Evolutionary conservation across 2,797 vertebrate species (phyloP), one percentile per base, ranked within the genome.

Genomic region (Amphiprion clarkii): DNA sequence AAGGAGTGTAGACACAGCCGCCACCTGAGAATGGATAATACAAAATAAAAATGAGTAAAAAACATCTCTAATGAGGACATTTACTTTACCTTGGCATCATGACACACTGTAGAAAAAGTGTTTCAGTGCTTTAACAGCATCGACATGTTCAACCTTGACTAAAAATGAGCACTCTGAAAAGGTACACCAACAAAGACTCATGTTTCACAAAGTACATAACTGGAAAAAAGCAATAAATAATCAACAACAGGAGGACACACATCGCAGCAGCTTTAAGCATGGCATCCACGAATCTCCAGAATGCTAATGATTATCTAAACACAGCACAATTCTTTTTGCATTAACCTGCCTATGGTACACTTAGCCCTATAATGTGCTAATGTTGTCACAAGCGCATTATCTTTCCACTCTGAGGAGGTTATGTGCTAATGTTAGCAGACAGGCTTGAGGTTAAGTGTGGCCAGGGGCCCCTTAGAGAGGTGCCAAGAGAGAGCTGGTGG

Each of bases 401-500:
- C 76, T 76, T 71, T 61, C 53, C 77, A 42, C 79, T 73, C 74
- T 61, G 81, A 88, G 64, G 71, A 82, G 64, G 82, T 87, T 79
- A 72, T 58, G 87, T 40, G 63, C 81, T 90, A 89, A 92, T 85
- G 81, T 85, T 90, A 80, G 85, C 80, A 78, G 89, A 89, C 88
- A 89, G 84, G 87, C 85, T 77, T 76, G 78, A 88, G 90, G 91
- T 93, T 91, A 92, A 91, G 87, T 92, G 91, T 91, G 88, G 87
- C 88, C 83, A 85, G 83, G 76, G 86, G 82, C 85, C 91, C 83
- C 87, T 89, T 72, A 81, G 71, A 89, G 65, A 83, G 75, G 79
- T 90, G 90, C 91, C 90, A 93, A 79, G 69, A 84, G 76, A 87
- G 84, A 88, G 83, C 91, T 85, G 91, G 91, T 93, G 93, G 90